Conservation (phyloP, 2,888 invertebrate genomes). For the Rotaria socialis region DNA sequence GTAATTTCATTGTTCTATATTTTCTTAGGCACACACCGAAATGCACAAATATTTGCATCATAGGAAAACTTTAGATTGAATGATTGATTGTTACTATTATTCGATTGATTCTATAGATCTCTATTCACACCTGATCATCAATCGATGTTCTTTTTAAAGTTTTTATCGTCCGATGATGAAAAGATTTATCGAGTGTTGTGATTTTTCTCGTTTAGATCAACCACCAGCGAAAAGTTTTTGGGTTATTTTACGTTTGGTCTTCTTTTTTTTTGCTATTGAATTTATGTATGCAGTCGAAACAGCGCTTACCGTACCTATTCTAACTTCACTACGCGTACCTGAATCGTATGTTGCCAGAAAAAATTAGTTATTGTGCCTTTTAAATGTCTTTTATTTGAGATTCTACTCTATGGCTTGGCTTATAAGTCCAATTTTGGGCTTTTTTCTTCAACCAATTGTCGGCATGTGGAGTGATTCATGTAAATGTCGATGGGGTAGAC, state of each 20-base stretch:
- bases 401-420: slow-evolving; percentile 74
- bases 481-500: slow-evolving; percentile 72
- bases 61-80: background rate
- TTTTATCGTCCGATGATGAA: background rate
- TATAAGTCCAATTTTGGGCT: slow-evolving; percentile 83
- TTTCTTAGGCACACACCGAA: background rate
- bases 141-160: background rate
- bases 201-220: background rate
- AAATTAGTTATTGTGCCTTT: background rate
- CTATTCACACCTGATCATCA: background rate
- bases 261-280: slow-evolving; percentile 45
- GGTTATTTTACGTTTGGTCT: slow-evolving; percentile 33
- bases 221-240: slow-evolving; percentile 6
- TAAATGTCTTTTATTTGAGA: background rate
- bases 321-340: slow-evolving; percentile 40
- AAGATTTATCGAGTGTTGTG: background rate
- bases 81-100: background rate
- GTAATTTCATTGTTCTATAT: background rate
- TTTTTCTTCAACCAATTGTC: slow-evolving; percentile 83
- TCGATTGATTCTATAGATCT: background rate
- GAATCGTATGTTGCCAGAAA: slow-evolving; percentile 29
- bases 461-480: slow-evolving; percentile 89
- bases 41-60: background rate
- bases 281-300: slow-evolving; percentile 44
- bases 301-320: slow-evolving; percentile 45